Evolutionary conservation across 2,113 vertebrate species (phyloP).

Genomic region (Machaerirhynchus nigripectus): DNA sequence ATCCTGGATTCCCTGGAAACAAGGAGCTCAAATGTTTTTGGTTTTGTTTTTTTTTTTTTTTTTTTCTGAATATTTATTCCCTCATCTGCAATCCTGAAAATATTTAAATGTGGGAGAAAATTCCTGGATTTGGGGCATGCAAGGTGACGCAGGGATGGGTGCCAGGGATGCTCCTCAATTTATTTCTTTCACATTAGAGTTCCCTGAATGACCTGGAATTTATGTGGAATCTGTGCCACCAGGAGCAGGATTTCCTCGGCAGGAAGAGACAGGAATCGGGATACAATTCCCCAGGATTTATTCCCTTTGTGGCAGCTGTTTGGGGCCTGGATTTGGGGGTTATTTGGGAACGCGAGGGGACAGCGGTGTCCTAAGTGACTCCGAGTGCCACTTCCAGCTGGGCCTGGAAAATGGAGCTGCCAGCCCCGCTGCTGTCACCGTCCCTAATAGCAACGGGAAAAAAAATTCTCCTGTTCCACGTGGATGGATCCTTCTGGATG

Average conservation of each 20-base stretch:
- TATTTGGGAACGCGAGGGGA: fast-evolving
- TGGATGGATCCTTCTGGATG: neutral
- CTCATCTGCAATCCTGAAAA: fast-evolving
- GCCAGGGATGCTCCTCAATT: neutral
- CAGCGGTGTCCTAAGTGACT: fast-evolving
- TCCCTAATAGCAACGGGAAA: fast-evolving
- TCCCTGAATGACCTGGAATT: neutral
- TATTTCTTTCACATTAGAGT: neutral
- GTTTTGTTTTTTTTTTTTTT: no score
- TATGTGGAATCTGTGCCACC: fast-evolving
- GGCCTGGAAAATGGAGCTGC: neutral
- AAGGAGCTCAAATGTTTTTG: fast-evolving
- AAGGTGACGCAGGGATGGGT: fast-evolving
- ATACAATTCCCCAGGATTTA: neutral
- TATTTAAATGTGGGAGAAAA: neutral
- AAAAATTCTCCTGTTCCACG: neutral
- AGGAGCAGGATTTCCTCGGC: neutral
- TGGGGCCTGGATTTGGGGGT: neutral
- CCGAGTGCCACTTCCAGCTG: fast-evolving
- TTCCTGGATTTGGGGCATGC: neutral
- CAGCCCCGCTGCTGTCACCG: neutral
- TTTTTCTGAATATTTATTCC: neutral
- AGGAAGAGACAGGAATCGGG: neutral
- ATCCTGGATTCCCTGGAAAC: neutral
- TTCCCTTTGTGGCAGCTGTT: neutral